Evolutionary conservation across 37 sponge, comb jelly and placozoan genomes (phyloP).

Genomic region (Bolinopsis microptera): DNA sequence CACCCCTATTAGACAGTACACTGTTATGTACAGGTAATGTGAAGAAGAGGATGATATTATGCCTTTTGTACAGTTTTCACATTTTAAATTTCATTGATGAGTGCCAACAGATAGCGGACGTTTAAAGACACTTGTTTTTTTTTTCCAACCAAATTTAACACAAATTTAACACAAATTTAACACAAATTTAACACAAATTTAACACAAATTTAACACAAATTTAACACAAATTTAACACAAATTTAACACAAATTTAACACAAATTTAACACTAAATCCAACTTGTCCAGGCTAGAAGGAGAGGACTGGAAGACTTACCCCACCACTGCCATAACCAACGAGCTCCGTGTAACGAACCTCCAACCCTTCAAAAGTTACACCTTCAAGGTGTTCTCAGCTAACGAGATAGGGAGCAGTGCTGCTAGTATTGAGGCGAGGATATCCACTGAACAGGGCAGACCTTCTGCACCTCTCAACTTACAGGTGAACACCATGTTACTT

Average conservation of each 20-base stretch:
- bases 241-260: too few relatives aligned
- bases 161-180: too few relatives aligned
- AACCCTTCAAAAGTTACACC: constrained; percentile 37
- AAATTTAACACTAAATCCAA: too few relatives aligned
- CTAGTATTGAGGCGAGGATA: constrained; percentile 35
- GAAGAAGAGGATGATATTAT: too few relatives aligned
- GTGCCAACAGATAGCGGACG: too few relatives aligned
- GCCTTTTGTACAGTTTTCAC: too few relatives aligned
- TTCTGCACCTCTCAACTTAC: constrained; percentile 20
- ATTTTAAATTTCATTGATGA: too few relatives aligned
- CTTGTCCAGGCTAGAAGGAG: constrained; percentile 38
- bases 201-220: too few relatives aligned
- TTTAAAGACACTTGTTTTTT: too few relatives aligned
- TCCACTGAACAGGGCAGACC: constrained; percentile 59
- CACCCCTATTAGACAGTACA: constrained; percentile 36
- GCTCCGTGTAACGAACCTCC: constrained; percentile 30
- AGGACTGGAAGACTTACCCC: constrained; percentile 17
- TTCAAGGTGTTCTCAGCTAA: constrained; percentile 43
- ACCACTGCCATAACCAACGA: constrained; percentile 44
- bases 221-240: too few relatives aligned
- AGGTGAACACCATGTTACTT: neutral
- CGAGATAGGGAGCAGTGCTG: constrained; percentile 54
- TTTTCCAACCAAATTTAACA: too few relatives aligned
- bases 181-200: too few relatives aligned
- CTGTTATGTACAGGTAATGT: constrained; percentile 37